These are phyloP conservation scores for Natrix natrix DNA, from an alignment of 2,797 vertebrate genomes.

Conservation along the genomic window DNA sequence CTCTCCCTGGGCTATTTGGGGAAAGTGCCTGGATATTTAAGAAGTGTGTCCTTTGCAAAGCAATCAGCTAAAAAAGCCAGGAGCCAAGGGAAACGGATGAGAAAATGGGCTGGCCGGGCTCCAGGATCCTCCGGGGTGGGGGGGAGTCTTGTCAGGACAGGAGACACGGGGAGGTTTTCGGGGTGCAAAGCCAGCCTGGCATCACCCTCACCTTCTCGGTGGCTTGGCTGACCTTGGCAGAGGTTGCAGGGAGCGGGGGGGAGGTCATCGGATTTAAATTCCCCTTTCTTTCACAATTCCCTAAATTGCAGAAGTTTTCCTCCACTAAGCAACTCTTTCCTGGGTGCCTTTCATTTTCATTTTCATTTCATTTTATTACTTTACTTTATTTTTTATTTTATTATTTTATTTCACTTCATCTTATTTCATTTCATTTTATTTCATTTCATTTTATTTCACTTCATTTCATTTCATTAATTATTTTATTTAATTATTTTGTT, in stretches of 20 bases:
- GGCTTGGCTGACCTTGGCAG: background rate
- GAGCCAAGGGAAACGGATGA: slow-evolving; percentile 36
- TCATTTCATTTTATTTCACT: no score
- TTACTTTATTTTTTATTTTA: background rate
- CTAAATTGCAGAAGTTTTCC: no score
- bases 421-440: no score
- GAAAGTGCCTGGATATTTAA: slow-evolving; percentile 40
- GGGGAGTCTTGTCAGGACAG: background rate
- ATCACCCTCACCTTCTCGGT: background rate
- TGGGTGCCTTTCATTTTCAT: no score
- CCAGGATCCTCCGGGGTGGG: background rate
- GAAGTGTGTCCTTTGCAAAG: slow-evolving; percentile 50
- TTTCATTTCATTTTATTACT: no score
- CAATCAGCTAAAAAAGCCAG: slow-evolving; percentile 54
- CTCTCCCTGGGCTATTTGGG: slow-evolving; percentile 41
- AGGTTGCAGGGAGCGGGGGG: background rate
- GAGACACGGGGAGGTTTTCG: background rate
- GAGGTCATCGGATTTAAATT: background rate
- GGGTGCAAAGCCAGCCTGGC: background rate
- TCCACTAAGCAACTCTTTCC: no score
- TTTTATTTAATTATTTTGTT: no score
- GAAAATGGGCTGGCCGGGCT: background rate
- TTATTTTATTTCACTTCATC: background rate
- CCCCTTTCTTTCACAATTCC: background rate
- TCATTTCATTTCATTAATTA: no score